phyloP scores from a whole-genome alignment of 2,113 vertebrate species.

The Oncorhynchus clarkii region DNA sequence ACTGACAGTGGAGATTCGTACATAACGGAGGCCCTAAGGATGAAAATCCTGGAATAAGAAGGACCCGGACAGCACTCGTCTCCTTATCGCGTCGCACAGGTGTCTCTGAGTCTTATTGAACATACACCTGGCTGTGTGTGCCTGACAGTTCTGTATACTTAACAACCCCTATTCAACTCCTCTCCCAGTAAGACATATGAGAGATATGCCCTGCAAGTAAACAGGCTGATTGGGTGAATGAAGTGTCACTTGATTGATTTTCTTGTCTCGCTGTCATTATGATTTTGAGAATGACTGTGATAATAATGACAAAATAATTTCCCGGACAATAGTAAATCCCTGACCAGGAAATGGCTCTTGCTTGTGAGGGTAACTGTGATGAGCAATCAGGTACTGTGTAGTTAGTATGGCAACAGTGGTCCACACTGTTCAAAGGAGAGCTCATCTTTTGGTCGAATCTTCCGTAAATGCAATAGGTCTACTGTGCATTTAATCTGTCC shows the following conservation, averaged over 20 bases:
- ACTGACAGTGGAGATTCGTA: conserved; percentile 10
- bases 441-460: no score
- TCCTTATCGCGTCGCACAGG: conserved; percentile 43
- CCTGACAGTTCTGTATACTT: conserved; percentile 29
- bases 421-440: no score
- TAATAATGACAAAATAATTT: conserved; percentile 18
- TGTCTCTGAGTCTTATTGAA: conserved; percentile 19
- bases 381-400: no score
- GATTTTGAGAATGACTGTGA: conserved; percentile 6
- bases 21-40: not conserved
- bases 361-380: no score
- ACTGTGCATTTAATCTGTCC: no score
- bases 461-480: no score
- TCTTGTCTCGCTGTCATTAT: not conserved
- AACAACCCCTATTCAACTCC: conserved; percentile 16
- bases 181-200: conserved; percentile 12
- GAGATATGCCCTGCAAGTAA: conserved; percentile 9
- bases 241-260: not conserved
- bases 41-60: not conserved
- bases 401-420: no score
- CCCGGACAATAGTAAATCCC: not conserved
- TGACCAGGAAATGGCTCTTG: not conserved
- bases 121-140: conserved; percentile 21
- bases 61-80: not conserved
- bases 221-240: conserved; percentile 6